A percentile compares a stretch with the other conserved stretches of the same genome.
These are phyloP conservation scores for Neoascia interrupta DNA, from an alignment of 2,888 invertebrate species.

Conservation along the genomic window DNA sequence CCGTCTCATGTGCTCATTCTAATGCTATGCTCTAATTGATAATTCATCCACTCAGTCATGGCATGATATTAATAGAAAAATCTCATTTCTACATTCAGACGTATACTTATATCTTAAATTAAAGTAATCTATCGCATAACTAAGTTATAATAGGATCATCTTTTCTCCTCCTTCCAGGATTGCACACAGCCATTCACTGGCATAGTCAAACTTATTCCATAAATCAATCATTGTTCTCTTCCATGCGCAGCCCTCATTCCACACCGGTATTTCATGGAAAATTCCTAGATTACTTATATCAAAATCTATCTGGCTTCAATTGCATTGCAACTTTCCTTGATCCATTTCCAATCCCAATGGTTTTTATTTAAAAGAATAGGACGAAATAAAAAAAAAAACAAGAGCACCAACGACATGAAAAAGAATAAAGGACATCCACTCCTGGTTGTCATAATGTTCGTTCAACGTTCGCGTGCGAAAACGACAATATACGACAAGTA, in stretches of 20 bases:
- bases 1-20: slow-evolving; percentile 21
- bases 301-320: slow-evolving; percentile 64
- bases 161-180: slow-evolving; percentile 22
- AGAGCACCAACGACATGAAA: slow-evolving; percentile 36
- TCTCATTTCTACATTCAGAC: slow-evolving; percentile 21
- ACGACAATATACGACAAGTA: slow-evolving; percentile 8
- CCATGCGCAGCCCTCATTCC: neutral
- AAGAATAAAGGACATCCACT: slow-evolving; percentile 60
- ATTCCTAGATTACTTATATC: slow-evolving; percentile 63
- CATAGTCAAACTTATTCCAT: slow-evolving; percentile 46
- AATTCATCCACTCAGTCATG: slow-evolving; percentile 51
- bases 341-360: slow-evolving; percentile 54
- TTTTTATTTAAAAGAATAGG: slow-evolving; percentile 4
- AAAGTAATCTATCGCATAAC: slow-evolving; percentile 62
- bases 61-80: slow-evolving; percentile 29
- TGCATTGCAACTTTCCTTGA: slow-evolving; percentile 66
- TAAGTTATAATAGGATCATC: slow-evolving; percentile 66
- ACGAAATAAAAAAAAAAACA: slow-evolving; percentile 2
- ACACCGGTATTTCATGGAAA: slow-evolving; percentile 39
- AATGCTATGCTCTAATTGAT: slow-evolving; percentile 32
- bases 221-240: slow-evolving; percentile 68
- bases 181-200: neutral
- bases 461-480: slow-evolving; percentile 45
- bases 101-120: too few relatives aligned
- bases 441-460: slow-evolving; percentile 47